Conservation (phyloP, 2,888 invertebrate genomes). For the Conchocele bisecta region DNA sequence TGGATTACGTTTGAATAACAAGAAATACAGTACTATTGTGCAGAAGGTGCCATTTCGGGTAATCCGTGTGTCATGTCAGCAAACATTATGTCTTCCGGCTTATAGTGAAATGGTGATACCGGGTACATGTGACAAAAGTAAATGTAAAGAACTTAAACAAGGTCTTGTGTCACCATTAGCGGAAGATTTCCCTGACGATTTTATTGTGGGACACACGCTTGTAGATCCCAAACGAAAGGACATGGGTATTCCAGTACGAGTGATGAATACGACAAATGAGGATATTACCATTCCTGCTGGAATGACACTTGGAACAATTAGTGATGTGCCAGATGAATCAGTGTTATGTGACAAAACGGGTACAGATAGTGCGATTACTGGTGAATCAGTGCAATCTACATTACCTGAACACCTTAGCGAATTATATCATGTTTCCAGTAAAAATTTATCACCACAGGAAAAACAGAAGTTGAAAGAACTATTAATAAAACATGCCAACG, state of each 20-base stretch:
- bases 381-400: background rate
- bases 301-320: background rate
- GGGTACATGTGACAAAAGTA: background rate
- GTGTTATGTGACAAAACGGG: too few species aligned
- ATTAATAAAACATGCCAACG: constrained; percentile 8
- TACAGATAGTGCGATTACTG: background rate
- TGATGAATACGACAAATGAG: background rate
- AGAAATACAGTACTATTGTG: too few species aligned
- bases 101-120: background rate
- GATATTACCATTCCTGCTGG: background rate
- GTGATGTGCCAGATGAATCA: too few species aligned
- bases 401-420: constrained; percentile 11
- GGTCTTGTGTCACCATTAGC: background rate
- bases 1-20: too few species aligned
- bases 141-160: background rate
- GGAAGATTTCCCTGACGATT: background rate
- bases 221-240: background rate
- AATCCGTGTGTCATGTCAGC: too few species aligned
- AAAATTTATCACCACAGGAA: background rate
- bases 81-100: background rate
- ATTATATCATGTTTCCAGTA: background rate
- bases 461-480: background rate
- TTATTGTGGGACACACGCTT: background rate
- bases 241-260: background rate
- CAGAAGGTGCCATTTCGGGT: too few species aligned